A percentile compares a stretch with the other conserved stretches of the same genome.
Conservation (phyloP, 2,888 invertebrate species). For the Phengaris alcon region DNA sequence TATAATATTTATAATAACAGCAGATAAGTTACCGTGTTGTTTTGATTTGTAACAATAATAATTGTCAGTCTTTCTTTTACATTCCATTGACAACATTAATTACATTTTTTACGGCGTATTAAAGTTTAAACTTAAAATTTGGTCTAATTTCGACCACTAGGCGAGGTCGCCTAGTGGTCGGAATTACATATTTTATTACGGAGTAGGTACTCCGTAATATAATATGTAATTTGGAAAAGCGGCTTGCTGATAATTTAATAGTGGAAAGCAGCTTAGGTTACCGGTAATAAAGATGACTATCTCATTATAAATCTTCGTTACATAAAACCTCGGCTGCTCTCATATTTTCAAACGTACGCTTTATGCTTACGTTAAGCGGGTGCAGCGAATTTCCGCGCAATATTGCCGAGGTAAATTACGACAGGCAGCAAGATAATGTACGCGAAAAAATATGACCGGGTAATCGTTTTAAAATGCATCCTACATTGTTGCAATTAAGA, state of each 20-base stretch:
- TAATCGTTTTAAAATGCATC: conserved; percentile 26
- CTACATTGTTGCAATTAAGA: neutral
- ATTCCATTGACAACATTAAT: too few species aligned
- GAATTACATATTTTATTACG: too few species aligned
- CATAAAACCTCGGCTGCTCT: conserved; percentile 57
- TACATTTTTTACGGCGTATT: too few species aligned
- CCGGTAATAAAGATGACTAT: conserved; percentile 50
- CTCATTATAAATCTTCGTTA: conserved; percentile 69
- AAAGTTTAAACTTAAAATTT: too few species aligned
- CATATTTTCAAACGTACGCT: conserved; percentile 63
- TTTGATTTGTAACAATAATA: too few species aligned
- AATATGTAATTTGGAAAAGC: neutral
- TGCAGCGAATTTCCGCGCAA: conserved; percentile 63
- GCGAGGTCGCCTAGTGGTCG: too few species aligned
- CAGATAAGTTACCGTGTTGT: too few species aligned
- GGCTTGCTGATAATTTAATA: conserved; percentile 1
- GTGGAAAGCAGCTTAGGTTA: neutral
- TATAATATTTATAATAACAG: too few species aligned
- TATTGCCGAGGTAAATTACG: conserved; percentile 56
- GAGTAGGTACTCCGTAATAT: too few species aligned
- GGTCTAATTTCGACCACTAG: too few species aligned
- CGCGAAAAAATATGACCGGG: conserved; percentile 25
- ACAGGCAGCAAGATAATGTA: conserved; percentile 31
- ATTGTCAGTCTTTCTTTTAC: too few species aligned
- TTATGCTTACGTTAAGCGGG: conserved; percentile 62